These are phyloP conservation scores for Muscina levida DNA, from an alignment of 2,888 invertebrate genomes.

Conservation along the genomic window DNA sequence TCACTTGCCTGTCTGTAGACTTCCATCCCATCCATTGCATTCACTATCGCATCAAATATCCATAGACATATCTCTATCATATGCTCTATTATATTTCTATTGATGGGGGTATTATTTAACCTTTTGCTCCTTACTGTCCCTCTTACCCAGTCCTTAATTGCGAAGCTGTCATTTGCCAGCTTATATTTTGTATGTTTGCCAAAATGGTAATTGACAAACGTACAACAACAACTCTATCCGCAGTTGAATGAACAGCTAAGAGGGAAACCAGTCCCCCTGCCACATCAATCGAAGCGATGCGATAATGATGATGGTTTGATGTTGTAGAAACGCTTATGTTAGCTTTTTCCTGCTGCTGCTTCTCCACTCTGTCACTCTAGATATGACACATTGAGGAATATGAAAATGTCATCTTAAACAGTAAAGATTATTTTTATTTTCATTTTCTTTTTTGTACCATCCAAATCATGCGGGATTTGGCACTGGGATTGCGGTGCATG, in stretches of 20 bases:
- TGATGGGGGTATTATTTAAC: neutral
- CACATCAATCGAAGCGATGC: slow-evolving; percentile 23
- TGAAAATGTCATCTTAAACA: slow-evolving; percentile 5
- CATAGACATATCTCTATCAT: too few relatives aligned
- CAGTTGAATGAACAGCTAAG: slow-evolving; percentile 44
- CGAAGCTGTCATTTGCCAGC: neutral
- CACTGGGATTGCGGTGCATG: neutral
- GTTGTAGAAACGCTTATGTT: neutral
- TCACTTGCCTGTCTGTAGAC: too few relatives aligned
- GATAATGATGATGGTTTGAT: slow-evolving; percentile 2
- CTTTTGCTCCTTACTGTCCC: neutral
- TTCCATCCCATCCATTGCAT: too few relatives aligned
- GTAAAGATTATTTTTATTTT: slow-evolving; percentile 6
- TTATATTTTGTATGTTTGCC: slow-evolving; percentile 18
- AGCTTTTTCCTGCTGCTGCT: neutral
- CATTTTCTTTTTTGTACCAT: neutral
- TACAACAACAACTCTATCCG: slow-evolving; percentile 35
- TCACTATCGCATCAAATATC: too few relatives aligned
- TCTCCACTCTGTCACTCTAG: neutral
- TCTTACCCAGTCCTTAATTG: neutral
- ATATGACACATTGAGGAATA: neutral
- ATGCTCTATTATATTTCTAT: too few relatives aligned
- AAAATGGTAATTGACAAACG: slow-evolving; percentile 46
- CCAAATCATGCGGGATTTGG: neutral
- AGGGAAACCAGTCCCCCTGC: slow-evolving; percentile 20